Evolutionary conservation across 2,797 vertebrate species (phyloP).

Genomic region (Eptatretus atami): DNA sequence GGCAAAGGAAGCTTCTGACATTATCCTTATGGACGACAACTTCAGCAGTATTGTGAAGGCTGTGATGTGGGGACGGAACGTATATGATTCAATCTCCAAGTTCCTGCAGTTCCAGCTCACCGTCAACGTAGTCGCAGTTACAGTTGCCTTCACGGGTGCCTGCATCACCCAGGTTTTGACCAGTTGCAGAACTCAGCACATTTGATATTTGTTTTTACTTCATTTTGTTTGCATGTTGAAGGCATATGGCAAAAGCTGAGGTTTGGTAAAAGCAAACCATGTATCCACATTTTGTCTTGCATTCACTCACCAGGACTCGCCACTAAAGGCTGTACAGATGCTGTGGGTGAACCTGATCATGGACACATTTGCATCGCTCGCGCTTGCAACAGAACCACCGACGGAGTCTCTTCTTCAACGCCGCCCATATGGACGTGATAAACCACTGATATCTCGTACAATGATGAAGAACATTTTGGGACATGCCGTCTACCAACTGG

Average conservation of each 20-base stretch:
- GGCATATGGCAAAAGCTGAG: too few relatives aligned
- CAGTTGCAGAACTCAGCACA: too few relatives aligned
- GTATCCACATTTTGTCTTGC: not conserved
- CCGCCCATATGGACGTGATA: slow-evolving; percentile 52
- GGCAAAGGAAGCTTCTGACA: slow-evolving; percentile 82
- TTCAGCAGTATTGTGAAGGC: slow-evolving; percentile 93
- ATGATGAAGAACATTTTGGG: slow-evolving; percentile 99
- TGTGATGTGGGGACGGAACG: slow-evolving; percentile 90
- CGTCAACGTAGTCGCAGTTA: slow-evolving; percentile 70
- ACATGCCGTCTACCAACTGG: slow-evolving; percentile 53
- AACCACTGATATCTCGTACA: slow-evolving; percentile 72
- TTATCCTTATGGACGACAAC: slow-evolving; percentile 87
- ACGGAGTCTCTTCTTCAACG: slow-evolving; percentile 46
- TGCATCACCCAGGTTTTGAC: slow-evolving; percentile 63
- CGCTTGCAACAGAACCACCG: slow-evolving; percentile 67
- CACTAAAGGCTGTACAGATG: slow-evolving; percentile 87
- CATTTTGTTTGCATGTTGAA: too few relatives aligned
- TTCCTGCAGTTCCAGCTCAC: slow-evolving; percentile 94
- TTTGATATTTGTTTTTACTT: too few relatives aligned
- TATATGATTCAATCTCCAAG: slow-evolving; percentile 93
- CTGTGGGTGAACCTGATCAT: slow-evolving; percentile 96
- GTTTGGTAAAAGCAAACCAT: too few relatives aligned
- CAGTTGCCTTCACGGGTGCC: slow-evolving; percentile 81
- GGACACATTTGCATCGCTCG: slow-evolving; percentile 78
- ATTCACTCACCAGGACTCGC: slow-evolving; percentile 34